Percentiles rank a stretch among this genome's conserved stretches.
These are phyloP conservation scores for Scalopus aquaticus DNA, from an alignment of 2,113 vertebrate genomes.

Conservation along the genomic window DNA sequence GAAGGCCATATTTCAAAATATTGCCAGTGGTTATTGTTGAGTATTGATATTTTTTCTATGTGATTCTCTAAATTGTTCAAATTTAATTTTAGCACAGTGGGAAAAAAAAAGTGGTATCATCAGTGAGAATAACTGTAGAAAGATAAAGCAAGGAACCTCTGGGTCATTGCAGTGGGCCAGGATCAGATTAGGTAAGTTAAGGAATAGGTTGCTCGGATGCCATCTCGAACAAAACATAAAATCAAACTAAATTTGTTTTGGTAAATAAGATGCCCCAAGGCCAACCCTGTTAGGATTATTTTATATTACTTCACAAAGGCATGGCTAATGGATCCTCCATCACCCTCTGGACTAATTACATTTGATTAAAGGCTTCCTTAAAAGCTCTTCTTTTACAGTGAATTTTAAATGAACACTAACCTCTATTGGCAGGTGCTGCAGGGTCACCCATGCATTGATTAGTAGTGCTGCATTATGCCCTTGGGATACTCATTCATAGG, in stretches of 20 bases:
- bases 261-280: slow-evolving; percentile 50
- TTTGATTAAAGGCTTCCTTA: slow-evolving; percentile 70
- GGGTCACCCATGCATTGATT: slow-evolving; percentile 73
- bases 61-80: not conserved
- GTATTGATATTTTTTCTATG: not conserved
- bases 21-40: not conserved
- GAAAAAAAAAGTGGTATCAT: not conserved
- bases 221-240: slow-evolving; percentile 3
- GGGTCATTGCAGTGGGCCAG: not conserved
- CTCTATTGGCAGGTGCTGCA: slow-evolving; percentile 55
- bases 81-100: not conserved
- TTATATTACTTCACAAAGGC: slow-evolving; percentile 25
- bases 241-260: slow-evolving; percentile 41
- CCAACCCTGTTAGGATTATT: slow-evolving; percentile 39
- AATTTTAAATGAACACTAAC: slow-evolving; percentile 66
- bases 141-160: not conserved
- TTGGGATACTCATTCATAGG: slow-evolving; percentile 11
- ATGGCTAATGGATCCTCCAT: slow-evolving; percentile 39
- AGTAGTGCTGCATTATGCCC: not conserved
- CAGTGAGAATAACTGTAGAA: not conserved
- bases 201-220: not conserved
- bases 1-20: not conserved
- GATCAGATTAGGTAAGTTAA: not conserved
- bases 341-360: slow-evolving; percentile 49
- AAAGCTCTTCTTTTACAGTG: slow-evolving; percentile 69